Conservation (phyloP, 2,888 invertebrate genomes). For the Torymus aiolomorphi region DNA sequence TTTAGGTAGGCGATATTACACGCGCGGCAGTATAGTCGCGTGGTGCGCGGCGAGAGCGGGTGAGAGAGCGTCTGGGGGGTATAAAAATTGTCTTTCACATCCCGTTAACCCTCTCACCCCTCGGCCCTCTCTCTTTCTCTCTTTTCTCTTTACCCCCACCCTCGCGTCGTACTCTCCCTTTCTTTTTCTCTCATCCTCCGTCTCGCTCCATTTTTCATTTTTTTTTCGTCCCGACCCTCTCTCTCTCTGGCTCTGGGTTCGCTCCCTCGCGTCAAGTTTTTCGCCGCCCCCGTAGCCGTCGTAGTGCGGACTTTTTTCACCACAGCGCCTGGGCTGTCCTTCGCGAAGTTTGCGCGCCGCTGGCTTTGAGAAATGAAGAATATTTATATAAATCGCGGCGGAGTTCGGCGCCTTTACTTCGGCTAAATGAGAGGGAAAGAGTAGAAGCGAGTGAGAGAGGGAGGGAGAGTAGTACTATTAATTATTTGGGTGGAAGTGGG, state of each 20-base stretch:
- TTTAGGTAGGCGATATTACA: conserved; percentile 31
- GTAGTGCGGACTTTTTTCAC: conserved; percentile 8
- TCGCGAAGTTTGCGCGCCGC: conserved; percentile 9
- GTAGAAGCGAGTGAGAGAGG: too few relatives aligned
- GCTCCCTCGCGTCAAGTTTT: conserved; percentile 37
- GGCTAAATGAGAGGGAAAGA: neutral
- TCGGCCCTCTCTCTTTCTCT: conserved; percentile 29
- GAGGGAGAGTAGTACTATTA: too few relatives aligned
- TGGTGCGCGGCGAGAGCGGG: neutral
- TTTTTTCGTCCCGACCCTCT: conserved; percentile 34
- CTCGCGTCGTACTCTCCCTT: conserved; percentile 6
- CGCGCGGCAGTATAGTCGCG: too few relatives aligned
- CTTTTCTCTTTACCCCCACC: conserved; percentile 15
- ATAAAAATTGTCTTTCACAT: conserved; percentile 49
- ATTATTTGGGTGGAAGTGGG: too few relatives aligned
- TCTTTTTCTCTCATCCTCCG: conserved; percentile 53
- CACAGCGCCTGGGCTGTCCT: neutral
- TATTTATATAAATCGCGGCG: conserved; percentile 24
- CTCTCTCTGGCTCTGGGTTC: conserved; percentile 24
- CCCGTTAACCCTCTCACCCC: conserved; percentile 41
- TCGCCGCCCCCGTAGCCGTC: neutral
- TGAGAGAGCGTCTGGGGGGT: neutral
- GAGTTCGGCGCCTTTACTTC: conserved; percentile 6
- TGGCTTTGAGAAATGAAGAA: conserved; percentile 35
- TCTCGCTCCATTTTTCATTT: conserved; percentile 50